Evolutionary conservation across 1,140 invertebrate species (phyloP).

Genomic region (Lysiphlebus fabarum): DNA sequence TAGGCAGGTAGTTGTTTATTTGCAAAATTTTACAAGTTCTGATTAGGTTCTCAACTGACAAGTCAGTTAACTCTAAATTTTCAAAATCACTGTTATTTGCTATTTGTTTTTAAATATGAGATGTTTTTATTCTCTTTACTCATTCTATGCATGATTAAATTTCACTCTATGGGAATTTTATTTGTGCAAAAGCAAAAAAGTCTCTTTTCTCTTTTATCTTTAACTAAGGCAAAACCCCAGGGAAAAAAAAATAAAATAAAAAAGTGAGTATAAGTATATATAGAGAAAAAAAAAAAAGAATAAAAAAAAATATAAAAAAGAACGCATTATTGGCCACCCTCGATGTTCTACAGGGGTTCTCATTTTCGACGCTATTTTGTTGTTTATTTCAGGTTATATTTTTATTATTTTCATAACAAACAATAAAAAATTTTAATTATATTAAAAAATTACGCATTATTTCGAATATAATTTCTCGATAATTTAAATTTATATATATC

Average conservation of each 20-base stretch:
- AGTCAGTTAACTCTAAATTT: no score
- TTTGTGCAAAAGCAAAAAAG: no score
- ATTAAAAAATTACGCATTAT: not conserved
- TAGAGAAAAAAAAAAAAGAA: slow-evolving; percentile 14
- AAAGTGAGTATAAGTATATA: slow-evolving; percentile 1
- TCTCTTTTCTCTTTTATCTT: slow-evolving; percentile 12
- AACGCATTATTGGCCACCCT: slow-evolving; percentile 24
- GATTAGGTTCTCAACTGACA: no score
- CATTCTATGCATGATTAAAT: no score
- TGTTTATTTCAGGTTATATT: slow-evolving; percentile 15
- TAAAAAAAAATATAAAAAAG: slow-evolving; percentile 15
- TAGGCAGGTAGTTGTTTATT: no score
- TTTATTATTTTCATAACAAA: not conserved
- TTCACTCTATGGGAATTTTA: no score
- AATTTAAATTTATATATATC: no score
- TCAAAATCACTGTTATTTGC: no score
- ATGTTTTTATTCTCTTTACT: no score
- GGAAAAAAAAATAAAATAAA: not conserved
- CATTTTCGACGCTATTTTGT: slow-evolving; percentile 13
- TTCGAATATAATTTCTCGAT: not conserved
- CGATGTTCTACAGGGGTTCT: slow-evolving; percentile 23
- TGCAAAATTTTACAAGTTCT: no score
- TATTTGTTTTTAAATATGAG: no score
- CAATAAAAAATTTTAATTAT: not conserved
- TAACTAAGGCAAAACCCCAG: not conserved